These are phyloP conservation scores for Aricia agestis DNA, from an alignment of 1,140 invertebrate genomes.

Conservation along the genomic window DNA sequence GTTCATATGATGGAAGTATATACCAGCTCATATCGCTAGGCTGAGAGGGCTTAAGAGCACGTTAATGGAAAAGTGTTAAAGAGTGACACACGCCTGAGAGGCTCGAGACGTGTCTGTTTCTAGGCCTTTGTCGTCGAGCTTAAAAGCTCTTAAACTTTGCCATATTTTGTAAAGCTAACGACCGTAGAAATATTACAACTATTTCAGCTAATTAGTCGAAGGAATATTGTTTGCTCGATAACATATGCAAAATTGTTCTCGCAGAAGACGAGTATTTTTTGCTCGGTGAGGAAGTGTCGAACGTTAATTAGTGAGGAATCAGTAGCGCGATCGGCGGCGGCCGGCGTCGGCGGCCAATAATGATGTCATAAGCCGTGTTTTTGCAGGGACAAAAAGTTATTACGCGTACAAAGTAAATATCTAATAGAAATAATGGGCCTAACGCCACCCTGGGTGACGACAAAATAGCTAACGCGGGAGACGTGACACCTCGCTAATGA, in stretches of 20 bases:
- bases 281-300: not conserved
- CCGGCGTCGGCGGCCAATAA: not conserved
- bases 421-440: constrained; percentile 27
- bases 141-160: not conserved
- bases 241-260: too few species aligned
- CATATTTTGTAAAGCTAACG: not conserved
- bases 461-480: constrained; percentile 62
- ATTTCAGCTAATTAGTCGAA: not conserved
- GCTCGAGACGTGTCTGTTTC: not conserved
- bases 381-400: not conserved
- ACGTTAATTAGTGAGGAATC: not conserved
- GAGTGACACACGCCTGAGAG: not conserved
- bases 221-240: not conserved
- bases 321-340: not conserved
- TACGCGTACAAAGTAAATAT: constrained; percentile 14
- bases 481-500: constrained; percentile 63
- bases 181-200: not conserved
- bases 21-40: not conserved
- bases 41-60: not conserved
- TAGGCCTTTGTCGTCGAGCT: not conserved
- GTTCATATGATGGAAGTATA: not conserved
- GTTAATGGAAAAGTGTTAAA: not conserved
- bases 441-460: constrained; percentile 39
- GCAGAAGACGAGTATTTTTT: not conserved
- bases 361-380: not conserved